Evolutionary conservation across 2,113 vertebrate genomes (phyloP), one percentile per base, ranked within the genome.

Genomic region (Rhinolophus ferrumequinum): DNA sequence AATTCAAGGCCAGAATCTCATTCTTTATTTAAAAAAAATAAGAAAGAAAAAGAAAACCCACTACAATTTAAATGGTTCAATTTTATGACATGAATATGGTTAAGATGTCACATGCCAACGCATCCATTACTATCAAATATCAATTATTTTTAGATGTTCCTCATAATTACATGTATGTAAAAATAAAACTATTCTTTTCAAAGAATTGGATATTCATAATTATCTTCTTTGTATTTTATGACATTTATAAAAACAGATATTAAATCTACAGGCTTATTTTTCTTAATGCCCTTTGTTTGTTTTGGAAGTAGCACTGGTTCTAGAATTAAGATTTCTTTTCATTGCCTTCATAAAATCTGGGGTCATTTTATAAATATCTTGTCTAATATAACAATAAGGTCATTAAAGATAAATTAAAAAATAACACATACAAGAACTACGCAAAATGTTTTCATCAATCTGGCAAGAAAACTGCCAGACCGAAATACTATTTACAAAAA

Each of bases 401-500:
- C 93, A 76, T 62, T 93, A 89, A 92, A 86, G 22, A 86, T 33
- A 89, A 91, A 82, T 85, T 79, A 6, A 96, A 96, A 95, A 44
- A 64, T 82, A 91, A 88, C 19, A 79, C 50, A 94, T 90, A 83
- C 30, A 89, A 54, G 33, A 91, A 75, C 8, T 90, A 52, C 52
- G 26, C 12, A 62, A 93, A 85, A 83, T 72, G 41, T 38, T 95
- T 93, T 76, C 52, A 66, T 92, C 50, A 95, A 62, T 60, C 50
- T 88, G 66, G 70, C 62, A 47, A 54, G 24, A 19, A 97, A 97
- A 91, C 2, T 90, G 26, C 16, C 58, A 95, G 26, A 86, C 44
- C 89, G 89, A 96, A 93, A 88, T 81, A 75, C 21, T 88, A 47
- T 82, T 93, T 87, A 93, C 30, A 97, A 90, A 97, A 96, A 88